phyloP scores from a whole-genome alignment of 2,113 vertebrate genomes.

The Hassar affinis region DNA sequence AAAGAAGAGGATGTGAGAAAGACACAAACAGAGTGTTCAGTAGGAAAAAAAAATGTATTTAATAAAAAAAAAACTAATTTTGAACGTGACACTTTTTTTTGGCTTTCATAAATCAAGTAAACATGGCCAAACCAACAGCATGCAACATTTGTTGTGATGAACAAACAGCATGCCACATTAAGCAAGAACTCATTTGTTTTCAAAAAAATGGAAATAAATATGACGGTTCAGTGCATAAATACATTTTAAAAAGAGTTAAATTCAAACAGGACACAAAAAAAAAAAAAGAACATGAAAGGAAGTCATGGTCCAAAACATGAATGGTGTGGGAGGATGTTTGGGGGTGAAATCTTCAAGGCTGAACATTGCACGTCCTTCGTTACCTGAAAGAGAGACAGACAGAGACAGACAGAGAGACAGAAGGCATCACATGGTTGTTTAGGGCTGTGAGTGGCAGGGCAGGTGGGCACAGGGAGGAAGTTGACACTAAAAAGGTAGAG shows the following conservation, averaged over 20 bases:
- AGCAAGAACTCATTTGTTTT: not conserved
- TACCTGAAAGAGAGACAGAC: constrained; percentile 19
- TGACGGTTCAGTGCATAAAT: constrained; percentile 33
- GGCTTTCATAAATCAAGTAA: not conserved
- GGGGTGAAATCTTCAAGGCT: constrained; percentile 13
- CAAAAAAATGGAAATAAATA: constrained; percentile 35
- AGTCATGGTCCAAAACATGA: not conserved
- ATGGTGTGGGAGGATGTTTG: not conserved
- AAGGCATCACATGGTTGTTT: constrained; percentile 18
- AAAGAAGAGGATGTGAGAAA: constrained; percentile 13
- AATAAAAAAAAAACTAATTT: constrained; percentile 4
- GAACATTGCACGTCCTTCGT: constrained; percentile 11
- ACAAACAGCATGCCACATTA: constrained; percentile 15
- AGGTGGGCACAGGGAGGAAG: constrained; percentile 35
- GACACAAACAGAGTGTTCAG: not conserved
- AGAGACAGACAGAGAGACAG: not conserved
- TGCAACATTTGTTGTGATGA: constrained; percentile 7
- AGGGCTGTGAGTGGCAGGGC: constrained; percentile 15
- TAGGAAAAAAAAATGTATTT: constrained; percentile 33
- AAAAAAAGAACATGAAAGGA: constrained; percentile 1
- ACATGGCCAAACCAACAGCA: constrained; percentile 17
- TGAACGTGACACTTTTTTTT: not conserved
- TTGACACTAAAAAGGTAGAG: constrained; percentile 24
- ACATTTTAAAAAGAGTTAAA: not conserved
- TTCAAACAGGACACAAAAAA: not conserved